These are phyloP conservation scores for Athalia circularis DNA, from an alignment of 2,888 invertebrate species.

Conservation along the genomic window DNA sequence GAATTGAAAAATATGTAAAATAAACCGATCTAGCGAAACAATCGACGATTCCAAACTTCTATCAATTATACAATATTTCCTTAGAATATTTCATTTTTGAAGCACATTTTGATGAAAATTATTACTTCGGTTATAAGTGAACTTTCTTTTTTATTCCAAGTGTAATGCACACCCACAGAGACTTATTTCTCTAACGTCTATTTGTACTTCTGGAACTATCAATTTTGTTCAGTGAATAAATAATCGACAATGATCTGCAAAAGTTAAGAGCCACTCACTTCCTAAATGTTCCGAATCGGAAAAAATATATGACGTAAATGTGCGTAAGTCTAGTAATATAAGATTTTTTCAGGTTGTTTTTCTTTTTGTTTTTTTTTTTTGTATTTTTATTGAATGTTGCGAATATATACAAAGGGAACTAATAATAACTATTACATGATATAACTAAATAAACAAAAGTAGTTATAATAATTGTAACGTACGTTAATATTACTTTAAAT, in stretches of 20 bases:
- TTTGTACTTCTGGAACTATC: too few species aligned
- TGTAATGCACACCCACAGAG: too few species aligned
- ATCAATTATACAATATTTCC: too few species aligned
- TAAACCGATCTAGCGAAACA: background rate
- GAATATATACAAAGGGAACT: constrained; percentile 74
- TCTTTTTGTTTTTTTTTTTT: constrained; percentile 53
- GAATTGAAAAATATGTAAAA: constrained; percentile 71
- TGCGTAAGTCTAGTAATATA: background rate
- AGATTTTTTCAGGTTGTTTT: background rate
- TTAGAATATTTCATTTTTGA: too few species aligned
- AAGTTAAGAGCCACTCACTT: too few species aligned
- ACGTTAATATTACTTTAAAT: constrained; percentile 72
- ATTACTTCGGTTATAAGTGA: too few species aligned
- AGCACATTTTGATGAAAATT: too few species aligned
- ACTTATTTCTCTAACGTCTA: too few species aligned
- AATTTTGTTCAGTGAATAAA: too few species aligned
- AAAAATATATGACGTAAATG: background rate
- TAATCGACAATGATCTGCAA: too few species aligned
- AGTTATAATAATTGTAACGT: constrained; percentile 70
- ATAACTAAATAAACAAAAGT: constrained; percentile 73
- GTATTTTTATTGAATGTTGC: constrained; percentile 72
- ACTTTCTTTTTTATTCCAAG: too few species aligned
- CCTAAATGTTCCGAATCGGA: background rate
- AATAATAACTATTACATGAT: constrained; percentile 70
- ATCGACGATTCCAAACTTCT: background rate